Evolutionary conservation across 2,888 invertebrate genomes (phyloP), one percentile per base, ranked within the genome.

Genomic region (Macroteleia sp.): DNA sequence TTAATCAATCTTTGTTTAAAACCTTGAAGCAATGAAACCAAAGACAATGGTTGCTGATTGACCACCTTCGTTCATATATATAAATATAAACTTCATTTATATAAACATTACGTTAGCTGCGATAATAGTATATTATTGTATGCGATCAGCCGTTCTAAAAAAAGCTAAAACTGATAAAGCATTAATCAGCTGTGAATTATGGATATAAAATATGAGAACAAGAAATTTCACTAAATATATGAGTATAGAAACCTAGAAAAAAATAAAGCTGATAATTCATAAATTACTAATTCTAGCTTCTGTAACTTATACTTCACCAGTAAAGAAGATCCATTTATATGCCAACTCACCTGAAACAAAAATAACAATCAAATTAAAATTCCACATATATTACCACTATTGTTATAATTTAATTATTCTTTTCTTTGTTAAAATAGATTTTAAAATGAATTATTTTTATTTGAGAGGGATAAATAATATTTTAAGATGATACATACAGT

Each of bases 31-130:
- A n/a, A n/a, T n/a, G n/a, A n/a, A n/a, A n/a, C n/a, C n/a, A n/a
- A n/a, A n/a, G n/a, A n/a, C n/a, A n/a, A n/a, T n/a, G n/a, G n/a
- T n/a, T n/a, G n/a, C n/a, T n/a, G n/a, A n/a, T 69, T 56, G 81
- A 81, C 81, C 79, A 81, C 81, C 77, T 81, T 79, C 77, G 73
- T 69, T 80, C 77, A 74, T 67, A 62, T 76, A 73, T 75, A 32
- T 61, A 70, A 44, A 71, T n/a, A n/a, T n/a, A n/a, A n/a, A n/a
- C n/a, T n/a, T n/a, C n/a, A n/a, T n/a, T n/a, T n/a, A n/a, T n/a
- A n/a, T n/a, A n/a, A n/a, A n/a, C n/a, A n/a, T n/a, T n/a, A n/a
- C n/a, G 56, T 56, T 66, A 70, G 62, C 44, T 69, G 80, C 17
- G 34, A 61, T 44, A 57, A 64, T 32, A 46, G 42, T n/a, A n/a